Evolutionary conservation across 2,888 invertebrate species (phyloP), one percentile per base, ranked within the genome.

Genomic region (Tetragonisca angustula): DNA sequence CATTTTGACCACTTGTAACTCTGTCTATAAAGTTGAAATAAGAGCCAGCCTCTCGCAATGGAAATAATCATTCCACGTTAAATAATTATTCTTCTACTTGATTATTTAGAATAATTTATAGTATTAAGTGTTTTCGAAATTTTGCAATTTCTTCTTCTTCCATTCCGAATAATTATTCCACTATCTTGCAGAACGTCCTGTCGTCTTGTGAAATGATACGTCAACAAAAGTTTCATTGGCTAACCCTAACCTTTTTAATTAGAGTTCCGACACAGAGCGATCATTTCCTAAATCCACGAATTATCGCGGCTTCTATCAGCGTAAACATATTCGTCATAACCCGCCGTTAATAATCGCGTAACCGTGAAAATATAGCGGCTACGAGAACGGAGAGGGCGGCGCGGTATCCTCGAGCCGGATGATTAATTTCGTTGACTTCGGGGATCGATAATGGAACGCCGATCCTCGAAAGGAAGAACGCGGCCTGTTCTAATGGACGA

Each of bases 371-470:
- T 65, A 70, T 80, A 50, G 21, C 27, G 13, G 4, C 1, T 19
- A 15, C 19, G n/a, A 15, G n/a, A 32, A 9, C 24, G 17, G 21
- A n/a, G 50, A 27, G n/a, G 59, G 21, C 11, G 4, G 27, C 15
- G 5, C 1, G 62, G n/a, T 69, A 49, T 64, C 50, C 36, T 17
- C 61, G 17, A n/a, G 79, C 62, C 15, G 61, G 59, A 71, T 76
- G 75, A 76, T 82, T 81, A 76, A 76, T 72, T 61, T 62, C 36
- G 71, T 83, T 72, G 67, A 76, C 76, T 71, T 49, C 17, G 15
- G 21, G 54, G 71, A 81, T 81, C 81, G 82, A 74, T 67, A 56
- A 82, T 67, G 70, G 71, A 67, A 67, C 19, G 56, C 36, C 54
- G 71, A 71, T 73, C 64, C 73, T 73, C 71, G 74, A 65, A 65